Percentiles rank a stretch among this genome's conserved stretches.
Evolutionary conservation across 1,140 invertebrate species (phyloP).

Genomic region (Aphis gossypii): DNA sequence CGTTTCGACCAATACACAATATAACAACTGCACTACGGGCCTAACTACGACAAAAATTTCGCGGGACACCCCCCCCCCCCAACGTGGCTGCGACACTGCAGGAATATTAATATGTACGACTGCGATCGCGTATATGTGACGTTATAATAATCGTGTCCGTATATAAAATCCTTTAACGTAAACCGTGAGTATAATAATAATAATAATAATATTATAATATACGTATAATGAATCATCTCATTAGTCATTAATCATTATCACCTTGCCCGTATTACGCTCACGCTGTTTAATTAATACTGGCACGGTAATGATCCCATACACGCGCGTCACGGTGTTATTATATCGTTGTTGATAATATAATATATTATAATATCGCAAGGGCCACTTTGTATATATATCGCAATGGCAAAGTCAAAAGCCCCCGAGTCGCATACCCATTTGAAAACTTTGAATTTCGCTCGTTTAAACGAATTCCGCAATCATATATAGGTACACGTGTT

Average conservation of each 20-base stretch:
- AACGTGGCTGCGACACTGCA: too few relatives aligned
- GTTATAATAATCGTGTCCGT: background rate
- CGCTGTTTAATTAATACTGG: background rate
- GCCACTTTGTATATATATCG: background rate
- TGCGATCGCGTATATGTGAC: background rate
- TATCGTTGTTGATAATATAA: background rate
- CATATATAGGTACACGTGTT: background rate
- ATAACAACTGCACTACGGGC: too few relatives aligned
- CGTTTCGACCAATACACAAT: too few relatives aligned
- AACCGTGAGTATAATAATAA: background rate
- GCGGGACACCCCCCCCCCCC: too few relatives aligned
- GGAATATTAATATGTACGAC: background rate
- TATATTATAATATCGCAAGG: background rate
- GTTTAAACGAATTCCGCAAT: background rate
- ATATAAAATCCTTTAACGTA: background rate
- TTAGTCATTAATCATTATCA: conserved; percentile 16
- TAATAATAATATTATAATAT: background rate
- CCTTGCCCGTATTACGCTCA: background rate
- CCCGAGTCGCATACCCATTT: background rate
- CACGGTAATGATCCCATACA: background rate
- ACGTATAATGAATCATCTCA: background rate
- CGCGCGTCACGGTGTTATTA: background rate
- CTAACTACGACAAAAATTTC: too few relatives aligned
- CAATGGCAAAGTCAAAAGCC: background rate
- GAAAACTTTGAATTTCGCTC: conserved; percentile 16